phyloP scores from a whole-genome alignment of 2,797 vertebrate genomes.

The Eupleurogrammus muticus region DNA sequence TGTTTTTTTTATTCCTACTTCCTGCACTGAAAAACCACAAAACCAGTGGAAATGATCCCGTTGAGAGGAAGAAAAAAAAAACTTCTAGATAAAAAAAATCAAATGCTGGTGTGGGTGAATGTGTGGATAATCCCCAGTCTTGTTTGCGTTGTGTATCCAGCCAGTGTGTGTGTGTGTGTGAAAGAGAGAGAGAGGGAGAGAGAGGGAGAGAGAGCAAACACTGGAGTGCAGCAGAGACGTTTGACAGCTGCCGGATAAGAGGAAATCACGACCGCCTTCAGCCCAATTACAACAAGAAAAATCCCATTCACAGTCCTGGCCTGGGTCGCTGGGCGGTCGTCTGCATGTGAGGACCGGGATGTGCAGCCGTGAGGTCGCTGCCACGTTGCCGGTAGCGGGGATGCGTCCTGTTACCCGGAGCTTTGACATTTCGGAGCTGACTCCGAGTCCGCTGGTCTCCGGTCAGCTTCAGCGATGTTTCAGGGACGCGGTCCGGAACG shows the following conservation, averaged over 20 bases:
- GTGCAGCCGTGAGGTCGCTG: constrained; percentile 39
- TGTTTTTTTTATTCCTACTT: background rate
- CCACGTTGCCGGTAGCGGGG: constrained; percentile 72
- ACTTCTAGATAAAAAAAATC: background rate
- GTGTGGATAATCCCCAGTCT: background rate
- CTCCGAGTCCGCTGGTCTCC: constrained; percentile 37
- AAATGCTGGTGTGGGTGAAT: background rate
- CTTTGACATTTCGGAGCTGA: background rate
- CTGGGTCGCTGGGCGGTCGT: background rate
- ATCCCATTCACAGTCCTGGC: no score
- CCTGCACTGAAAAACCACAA: background rate
- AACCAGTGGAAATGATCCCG: background rate
- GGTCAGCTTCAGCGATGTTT: constrained; percentile 28
- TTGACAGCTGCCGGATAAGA: constrained; percentile 59
- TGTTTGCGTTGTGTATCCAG: constrained; percentile 27
- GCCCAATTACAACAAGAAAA: background rate
- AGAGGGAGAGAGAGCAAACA: constrained; percentile 58
- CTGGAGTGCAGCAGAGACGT: constrained; percentile 39
- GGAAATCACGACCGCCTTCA: constrained; percentile 36
- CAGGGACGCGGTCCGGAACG: accelerated
- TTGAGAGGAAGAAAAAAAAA: background rate
- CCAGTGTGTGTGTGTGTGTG: background rate
- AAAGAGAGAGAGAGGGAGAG: background rate
- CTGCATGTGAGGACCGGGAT: background rate
- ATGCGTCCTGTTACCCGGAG: constrained; percentile 5